Evolutionary conservation across 2,113 vertebrate genomes (phyloP).

Genomic region (Empidonax traillii): DNA sequence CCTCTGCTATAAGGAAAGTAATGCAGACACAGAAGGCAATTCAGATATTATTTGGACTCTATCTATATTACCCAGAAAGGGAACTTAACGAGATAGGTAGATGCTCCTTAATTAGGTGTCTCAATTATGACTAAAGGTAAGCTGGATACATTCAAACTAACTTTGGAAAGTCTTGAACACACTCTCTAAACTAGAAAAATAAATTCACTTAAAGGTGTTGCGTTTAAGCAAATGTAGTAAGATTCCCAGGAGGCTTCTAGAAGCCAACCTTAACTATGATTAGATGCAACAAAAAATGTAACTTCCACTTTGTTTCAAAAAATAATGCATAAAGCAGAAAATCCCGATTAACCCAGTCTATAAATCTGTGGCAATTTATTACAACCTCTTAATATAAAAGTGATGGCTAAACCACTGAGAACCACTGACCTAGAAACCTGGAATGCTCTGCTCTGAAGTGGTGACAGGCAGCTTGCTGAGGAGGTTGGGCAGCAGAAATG

Average conservation of each 20-base stretch:
- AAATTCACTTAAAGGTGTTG: neutral
- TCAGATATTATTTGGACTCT: neutral
- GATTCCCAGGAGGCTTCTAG: neutral
- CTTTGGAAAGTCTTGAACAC: neutral
- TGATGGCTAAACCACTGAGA: neutral
- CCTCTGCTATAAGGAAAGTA: neutral
- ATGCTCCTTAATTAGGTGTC: neutral
- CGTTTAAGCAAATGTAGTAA: neutral
- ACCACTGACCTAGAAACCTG: slow-evolving; percentile 1
- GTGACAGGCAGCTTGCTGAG: neutral
- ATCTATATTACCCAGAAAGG: neutral
- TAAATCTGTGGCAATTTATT: neutral
- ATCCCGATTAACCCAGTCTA: neutral
- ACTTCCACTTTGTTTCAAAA: neutral
- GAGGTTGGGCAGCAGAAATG: neutral
- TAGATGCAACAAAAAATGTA: neutral
- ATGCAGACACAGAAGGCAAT: neutral
- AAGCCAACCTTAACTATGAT: neutral
- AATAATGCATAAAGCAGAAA: neutral
- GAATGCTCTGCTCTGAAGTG: neutral
- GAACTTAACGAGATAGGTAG: neutral
- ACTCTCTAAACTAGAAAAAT: neutral
- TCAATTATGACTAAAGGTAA: neutral
- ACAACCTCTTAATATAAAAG: neutral
- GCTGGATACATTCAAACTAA: neutral